phyloP scores from a whole-genome alignment of 1,140 invertebrate genomes.

The Scaptomyza pallida region DNA sequence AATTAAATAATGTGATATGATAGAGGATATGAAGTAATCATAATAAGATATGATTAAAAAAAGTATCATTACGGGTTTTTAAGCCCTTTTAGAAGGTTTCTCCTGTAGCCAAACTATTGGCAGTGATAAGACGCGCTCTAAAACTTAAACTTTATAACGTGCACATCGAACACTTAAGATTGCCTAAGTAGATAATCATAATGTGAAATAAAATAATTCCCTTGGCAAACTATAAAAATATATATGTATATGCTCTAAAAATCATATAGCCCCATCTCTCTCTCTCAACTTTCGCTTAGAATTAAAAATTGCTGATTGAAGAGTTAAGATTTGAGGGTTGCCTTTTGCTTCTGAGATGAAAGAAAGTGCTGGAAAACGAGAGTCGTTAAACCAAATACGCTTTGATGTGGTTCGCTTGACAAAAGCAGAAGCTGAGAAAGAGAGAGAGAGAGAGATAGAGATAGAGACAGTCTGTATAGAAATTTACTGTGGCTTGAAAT shows the following conservation, averaged over 20 bases:
- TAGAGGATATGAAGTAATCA: too few species aligned
- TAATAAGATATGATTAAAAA: too few species aligned
- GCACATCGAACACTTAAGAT: not conserved
- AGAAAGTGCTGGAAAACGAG: slow-evolving; percentile 67
- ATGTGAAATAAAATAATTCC: not conserved
- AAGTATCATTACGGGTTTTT: too few species aligned
- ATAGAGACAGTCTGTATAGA: slow-evolving; percentile 19
- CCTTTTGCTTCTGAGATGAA: not conserved
- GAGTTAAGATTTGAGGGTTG: slow-evolving; percentile 22
- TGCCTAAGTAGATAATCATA: not conserved
- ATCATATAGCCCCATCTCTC: not conserved
- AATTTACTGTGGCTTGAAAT: slow-evolving; percentile 72
- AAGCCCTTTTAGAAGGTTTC: too few species aligned
- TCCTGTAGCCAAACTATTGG: too few species aligned
- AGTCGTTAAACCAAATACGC: slow-evolving; percentile 37
- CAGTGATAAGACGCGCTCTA: too few species aligned
- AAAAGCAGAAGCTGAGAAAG: slow-evolving; percentile 2
- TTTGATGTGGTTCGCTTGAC: slow-evolving; percentile 43
- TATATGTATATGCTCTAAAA: not conserved
- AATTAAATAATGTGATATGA: not conserved
- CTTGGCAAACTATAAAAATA: not conserved
- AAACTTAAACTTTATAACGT: not conserved
- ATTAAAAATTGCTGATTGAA: slow-evolving; percentile 37
- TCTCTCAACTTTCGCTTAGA: slow-evolving; percentile 30
- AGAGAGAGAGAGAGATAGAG: not conserved